Percentiles rank a stretch among this genome's conserved stretches.
phyloP scores from a whole-genome alignment of 1,140 invertebrate genomes.

The Polypedilum pembai region DNA sequence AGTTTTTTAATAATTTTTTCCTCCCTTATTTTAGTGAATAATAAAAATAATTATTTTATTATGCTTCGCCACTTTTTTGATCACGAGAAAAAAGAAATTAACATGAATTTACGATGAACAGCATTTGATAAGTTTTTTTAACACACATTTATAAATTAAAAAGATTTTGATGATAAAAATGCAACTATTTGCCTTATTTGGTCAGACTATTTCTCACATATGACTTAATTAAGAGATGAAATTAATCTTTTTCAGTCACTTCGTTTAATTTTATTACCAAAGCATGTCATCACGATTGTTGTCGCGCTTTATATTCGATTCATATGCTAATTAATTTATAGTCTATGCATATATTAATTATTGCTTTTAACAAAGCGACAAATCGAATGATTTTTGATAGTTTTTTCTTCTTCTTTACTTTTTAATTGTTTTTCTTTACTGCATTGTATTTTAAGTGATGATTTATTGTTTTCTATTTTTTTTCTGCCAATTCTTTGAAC shows the following conservation, averaged over 20 bases:
- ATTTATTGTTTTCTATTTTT: too few relatives aligned
- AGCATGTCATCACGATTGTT: not conserved
- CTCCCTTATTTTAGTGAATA: not conserved
- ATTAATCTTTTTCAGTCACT: not conserved
- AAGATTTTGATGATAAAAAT: not conserved
- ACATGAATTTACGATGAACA: conserved; percentile 10
- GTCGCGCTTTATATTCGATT: conserved; percentile 4
- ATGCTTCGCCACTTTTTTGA: not conserved
- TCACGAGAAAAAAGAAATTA: not conserved
- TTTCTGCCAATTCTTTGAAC: too few relatives aligned
- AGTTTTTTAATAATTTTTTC: not conserved
- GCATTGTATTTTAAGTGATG: too few relatives aligned
- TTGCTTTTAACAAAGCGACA: too few relatives aligned
- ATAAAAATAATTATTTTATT: not conserved
- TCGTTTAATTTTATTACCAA: not conserved
- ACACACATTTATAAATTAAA: not conserved
- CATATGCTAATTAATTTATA: conserved; percentile 26
- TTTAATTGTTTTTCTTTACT: too few relatives aligned
- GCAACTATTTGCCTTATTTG: not conserved
- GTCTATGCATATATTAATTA: not conserved
- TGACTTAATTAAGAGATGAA: conserved; percentile 12
- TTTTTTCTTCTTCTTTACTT: too few relatives aligned
- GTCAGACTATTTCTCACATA: not conserved
- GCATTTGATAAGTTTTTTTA: not conserved
- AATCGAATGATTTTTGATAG: too few relatives aligned